Evolutionary conservation across 2,888 invertebrate species (phyloP).

Genomic region (Sepiola atlantica): DNA sequence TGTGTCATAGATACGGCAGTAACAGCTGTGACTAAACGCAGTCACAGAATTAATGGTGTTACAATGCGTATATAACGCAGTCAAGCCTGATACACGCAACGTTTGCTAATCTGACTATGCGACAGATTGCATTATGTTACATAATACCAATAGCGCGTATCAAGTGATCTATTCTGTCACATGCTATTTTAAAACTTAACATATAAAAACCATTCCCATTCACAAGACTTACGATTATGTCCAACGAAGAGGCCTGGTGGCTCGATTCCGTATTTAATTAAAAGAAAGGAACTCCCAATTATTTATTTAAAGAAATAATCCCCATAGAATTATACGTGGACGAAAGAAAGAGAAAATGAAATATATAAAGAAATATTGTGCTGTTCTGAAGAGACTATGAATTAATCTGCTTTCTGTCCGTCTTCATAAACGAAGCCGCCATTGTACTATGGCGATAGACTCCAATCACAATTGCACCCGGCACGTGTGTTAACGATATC

Average conservation of each 20-base stretch:
- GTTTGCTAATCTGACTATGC: too few species aligned
- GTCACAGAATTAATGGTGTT: too few species aligned
- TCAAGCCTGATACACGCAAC: too few species aligned
- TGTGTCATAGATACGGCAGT: too few species aligned
- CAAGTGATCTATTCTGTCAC: background rate
- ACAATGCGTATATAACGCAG: too few species aligned
- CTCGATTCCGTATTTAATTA: background rate
- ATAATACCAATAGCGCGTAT: too few species aligned
- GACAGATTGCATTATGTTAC: too few species aligned
- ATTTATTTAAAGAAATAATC: background rate
- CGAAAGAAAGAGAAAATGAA: background rate
- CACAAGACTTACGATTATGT: background rate
- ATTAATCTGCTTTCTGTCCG: background rate
- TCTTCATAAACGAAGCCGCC: background rate
- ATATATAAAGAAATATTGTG: background rate
- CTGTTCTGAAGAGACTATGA: too few species aligned
- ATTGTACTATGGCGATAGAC: background rate
- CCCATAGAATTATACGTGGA: background rate
- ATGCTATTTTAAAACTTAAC: background rate
- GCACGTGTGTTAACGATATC: background rate
- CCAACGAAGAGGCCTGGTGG: background rate
- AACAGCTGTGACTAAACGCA: too few species aligned
- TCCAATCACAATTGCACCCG: background rate
- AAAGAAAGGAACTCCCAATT: background rate
- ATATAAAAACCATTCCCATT: background rate